Conservation (phyloP, 2,888 invertebrate species). For the Colostygia pectinataria region DNA sequence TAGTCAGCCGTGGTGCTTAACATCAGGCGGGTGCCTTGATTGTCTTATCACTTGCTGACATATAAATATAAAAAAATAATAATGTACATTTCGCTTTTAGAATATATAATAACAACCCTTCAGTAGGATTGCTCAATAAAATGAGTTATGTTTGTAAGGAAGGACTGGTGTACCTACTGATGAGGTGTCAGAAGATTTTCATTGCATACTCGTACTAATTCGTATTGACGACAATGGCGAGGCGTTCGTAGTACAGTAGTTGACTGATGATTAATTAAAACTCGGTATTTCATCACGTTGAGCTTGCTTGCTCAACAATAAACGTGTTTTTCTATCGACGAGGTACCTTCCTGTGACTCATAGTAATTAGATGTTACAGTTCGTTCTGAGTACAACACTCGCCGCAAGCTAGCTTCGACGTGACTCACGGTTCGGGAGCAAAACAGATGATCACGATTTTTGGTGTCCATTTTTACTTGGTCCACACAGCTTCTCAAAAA, state of each 20-base stretch:
- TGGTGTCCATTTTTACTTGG: slow-evolving; percentile 49
- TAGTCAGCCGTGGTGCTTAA: no score
- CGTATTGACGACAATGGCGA: no score
- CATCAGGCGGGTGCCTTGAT: no score
- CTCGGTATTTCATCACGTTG: slow-evolving; percentile 22
- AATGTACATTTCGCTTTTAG: no score
- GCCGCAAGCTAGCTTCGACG: slow-evolving; percentile 45
- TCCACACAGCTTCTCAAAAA: slow-evolving; percentile 35
- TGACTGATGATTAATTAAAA: slow-evolving; percentile 20
- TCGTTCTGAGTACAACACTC: slow-evolving; percentile 47
- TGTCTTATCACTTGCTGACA: no score
- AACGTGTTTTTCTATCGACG: slow-evolving; percentile 39
- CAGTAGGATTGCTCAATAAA: no score
- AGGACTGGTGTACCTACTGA: no score
- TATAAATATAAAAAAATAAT: no score
- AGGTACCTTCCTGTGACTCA: slow-evolving; percentile 38
- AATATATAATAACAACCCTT: no score
- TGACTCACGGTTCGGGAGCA: slow-evolving; percentile 65
- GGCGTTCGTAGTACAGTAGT: slow-evolving; percentile 9
- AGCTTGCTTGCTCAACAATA: slow-evolving; percentile 26
- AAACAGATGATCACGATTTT: slow-evolving; percentile 51
- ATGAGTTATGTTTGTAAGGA: no score
- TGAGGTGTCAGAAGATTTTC: no score
- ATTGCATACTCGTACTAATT: no score
- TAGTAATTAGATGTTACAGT: slow-evolving; percentile 58